Base-by-base conservation (phyloP, 2,888 invertebrate genomes). In the Idaea aversata region DNA sequence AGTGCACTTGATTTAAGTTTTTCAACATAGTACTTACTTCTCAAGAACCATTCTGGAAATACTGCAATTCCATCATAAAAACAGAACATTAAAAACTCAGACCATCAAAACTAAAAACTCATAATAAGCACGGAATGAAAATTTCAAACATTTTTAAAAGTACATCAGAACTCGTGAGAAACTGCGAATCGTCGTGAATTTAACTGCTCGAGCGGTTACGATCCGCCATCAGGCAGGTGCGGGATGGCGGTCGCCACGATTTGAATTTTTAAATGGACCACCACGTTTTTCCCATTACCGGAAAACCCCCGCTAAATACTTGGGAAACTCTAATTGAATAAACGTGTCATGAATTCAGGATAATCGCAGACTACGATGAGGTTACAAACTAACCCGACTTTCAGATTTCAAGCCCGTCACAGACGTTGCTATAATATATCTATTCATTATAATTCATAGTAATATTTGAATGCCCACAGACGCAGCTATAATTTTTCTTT, bases 231-330 rank as follows among this genome's bases (percentile, higher is more conserved):
- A 7, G 62, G 59, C 13, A 25, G 15, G 65, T 15, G 62, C 59
- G 61, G 36, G 5, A 59, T 59, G 61, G 63, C 73, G 74, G 75
- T 75, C 72, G 65, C 59, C 59, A 63, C 68, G 63, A 70, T 72
- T 74, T 73, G 70, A 74, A 74, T 76, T 70, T 73, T 76, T 76
- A 76, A 75, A 72, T 70, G 69, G 68, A 69, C 65, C 69, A 60
- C 68, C 70, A 71, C 72, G 72, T 74, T 74, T 74, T 72, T 71
- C 71, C 71, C 73, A 73, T 73, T 73, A 73, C 15, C 69, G 64
- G 34, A 15, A 6, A 34, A 34, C 65, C 66, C 64, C 60, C 16
- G 35, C 59, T n/a, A 59, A 59, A 59, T 59, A 59, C 59, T 59
- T 59, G 59, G 59, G 34, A 16, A 59, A 69, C 69, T 71, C 72